phyloP scores from a whole-genome alignment of 2,113 vertebrate species.

The Pterophyllum scalare region DNA sequence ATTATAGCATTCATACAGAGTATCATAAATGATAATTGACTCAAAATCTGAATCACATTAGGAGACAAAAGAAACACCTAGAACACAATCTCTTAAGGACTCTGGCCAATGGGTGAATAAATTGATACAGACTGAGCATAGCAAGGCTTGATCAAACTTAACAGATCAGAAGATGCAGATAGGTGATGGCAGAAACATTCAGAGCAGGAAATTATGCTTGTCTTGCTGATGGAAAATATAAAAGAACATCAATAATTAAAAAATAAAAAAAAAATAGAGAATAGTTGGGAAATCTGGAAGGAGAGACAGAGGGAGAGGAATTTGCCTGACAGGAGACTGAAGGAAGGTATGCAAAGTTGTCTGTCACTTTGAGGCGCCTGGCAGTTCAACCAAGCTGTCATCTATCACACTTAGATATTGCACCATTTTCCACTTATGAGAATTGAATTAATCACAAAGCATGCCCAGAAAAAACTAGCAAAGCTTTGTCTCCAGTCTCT shows the following conservation, averaged over 20 bases:
- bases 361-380: slow-evolving; percentile 74
- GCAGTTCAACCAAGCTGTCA: slow-evolving; percentile 56
- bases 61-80: background rate
- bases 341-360: slow-evolving; percentile 69
- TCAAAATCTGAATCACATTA: slow-evolving; percentile 17
- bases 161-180: background rate
- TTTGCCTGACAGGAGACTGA: slow-evolving; percentile 87
- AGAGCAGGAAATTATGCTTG: slow-evolving; percentile 1
- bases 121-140: background rate
- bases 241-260: background rate
- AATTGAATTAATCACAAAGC: background rate
- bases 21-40: slow-evolving; percentile 3
- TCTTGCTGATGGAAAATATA: slow-evolving; percentile 10
- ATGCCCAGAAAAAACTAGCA: background rate
- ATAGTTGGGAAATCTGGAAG: slow-evolving; percentile 32
- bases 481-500: background rate
- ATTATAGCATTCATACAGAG: background rate
- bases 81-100: no score
- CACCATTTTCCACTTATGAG: slow-evolving; percentile 8
- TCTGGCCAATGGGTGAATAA: background rate
- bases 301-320: slow-evolving; percentile 75
- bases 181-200: background rate
- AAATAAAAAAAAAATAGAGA: background rate
- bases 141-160: background rate
- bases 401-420: slow-evolving; percentile 59